Percentiles rank a stretch among this genome's conserved stretches.
phyloP scores from a whole-genome alignment of 2,797 vertebrate genomes.

The Falco biarmicus region DNA sequence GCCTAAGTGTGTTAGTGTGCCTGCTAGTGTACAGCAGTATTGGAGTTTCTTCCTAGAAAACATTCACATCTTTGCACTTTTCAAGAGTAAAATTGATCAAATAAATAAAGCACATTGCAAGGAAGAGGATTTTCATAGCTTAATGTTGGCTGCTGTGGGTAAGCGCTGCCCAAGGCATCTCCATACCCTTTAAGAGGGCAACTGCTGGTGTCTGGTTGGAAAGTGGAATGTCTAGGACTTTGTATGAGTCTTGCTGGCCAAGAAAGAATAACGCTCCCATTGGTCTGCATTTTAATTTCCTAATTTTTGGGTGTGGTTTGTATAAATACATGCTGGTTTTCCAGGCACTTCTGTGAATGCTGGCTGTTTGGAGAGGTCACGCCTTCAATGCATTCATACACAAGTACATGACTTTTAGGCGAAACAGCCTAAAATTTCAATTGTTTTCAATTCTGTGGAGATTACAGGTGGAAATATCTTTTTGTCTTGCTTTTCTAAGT shows the following conservation, averaged over 20 bases:
- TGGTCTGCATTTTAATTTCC: background rate
- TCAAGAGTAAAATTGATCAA: background rate
- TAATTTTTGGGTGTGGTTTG: background rate
- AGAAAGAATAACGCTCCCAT: background rate
- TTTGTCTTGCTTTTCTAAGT: background rate
- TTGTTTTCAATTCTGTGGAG: background rate
- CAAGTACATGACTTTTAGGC: background rate
- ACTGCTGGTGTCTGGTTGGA: background rate
- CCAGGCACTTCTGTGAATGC: background rate
- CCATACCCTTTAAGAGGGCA: background rate
- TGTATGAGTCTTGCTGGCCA: background rate
- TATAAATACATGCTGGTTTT: background rate
- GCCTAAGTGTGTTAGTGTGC: background rate
- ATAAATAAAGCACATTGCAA: background rate
- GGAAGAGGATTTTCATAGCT: background rate
- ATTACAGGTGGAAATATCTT: background rate
- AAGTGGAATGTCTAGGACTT: background rate
- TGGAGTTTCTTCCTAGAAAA: background rate
- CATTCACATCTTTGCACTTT: background rate
- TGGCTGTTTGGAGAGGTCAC: background rate
- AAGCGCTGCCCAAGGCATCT: rapidly evolving
- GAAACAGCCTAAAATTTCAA: background rate
- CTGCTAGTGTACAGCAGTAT: background rate
- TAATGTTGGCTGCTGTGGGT: background rate
- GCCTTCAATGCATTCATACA: background rate